A percentile compares a stretch with the other conserved stretches of the same genome.
phyloP scores from a whole-genome alignment of 2,797 vertebrate genomes.

The Ctenopoma multispine region DNA sequence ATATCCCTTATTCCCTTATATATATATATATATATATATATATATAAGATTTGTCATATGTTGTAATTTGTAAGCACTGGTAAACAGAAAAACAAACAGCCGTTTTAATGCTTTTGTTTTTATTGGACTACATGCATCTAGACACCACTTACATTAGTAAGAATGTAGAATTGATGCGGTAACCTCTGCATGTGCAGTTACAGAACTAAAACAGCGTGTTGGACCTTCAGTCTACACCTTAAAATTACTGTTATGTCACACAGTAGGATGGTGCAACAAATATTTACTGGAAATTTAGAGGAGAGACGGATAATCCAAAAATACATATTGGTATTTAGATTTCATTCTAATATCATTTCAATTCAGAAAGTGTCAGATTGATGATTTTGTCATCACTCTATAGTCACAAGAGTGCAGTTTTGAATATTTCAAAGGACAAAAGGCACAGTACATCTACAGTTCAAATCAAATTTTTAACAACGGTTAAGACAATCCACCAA shows the following conservation, averaged over 20 bases:
- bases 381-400: conserved; percentile 14
- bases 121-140: conserved; percentile 81
- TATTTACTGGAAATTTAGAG: conserved; percentile 19
- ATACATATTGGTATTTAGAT: conserved; percentile 25
- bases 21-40: too few species aligned
- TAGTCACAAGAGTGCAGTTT: conserved; percentile 42
- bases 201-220: conserved; percentile 48
- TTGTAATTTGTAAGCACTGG: not conserved
- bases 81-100: conserved; percentile 27
- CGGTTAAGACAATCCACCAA: conserved; percentile 50
- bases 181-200: conserved; percentile 58
- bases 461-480: conserved; percentile 48
- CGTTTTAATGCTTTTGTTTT: conserved; percentile 50
- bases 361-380: conserved; percentile 33
- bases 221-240: conserved; percentile 37
- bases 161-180: conserved; percentile 71
- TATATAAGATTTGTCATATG: not conserved
- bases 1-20: too few species aligned
- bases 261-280: conserved; percentile 32
- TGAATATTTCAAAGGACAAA: conserved; percentile 57
- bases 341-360: conserved; percentile 40
- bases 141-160: conserved; percentile 71
- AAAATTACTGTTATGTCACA: conserved; percentile 39
- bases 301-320: conserved; percentile 35
- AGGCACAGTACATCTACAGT: conserved; percentile 68